A percentile compares a stretch with the other conserved stretches of the same genome.
phyloP scores from a whole-genome alignment of 2,113 vertebrate species.

The Odocoileus hemionus region DNA sequence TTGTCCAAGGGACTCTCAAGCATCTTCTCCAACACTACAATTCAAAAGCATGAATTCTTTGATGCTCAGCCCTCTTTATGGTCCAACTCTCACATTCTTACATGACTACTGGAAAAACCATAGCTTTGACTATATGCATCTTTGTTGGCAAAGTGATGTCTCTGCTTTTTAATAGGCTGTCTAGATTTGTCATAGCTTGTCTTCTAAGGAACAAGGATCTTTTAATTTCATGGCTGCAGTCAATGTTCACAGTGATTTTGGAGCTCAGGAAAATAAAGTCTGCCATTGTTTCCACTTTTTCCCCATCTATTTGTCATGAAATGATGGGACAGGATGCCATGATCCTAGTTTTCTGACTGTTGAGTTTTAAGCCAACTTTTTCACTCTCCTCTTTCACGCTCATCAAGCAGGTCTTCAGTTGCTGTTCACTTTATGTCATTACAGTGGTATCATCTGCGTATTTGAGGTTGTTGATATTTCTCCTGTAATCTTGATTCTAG shows the following conservation, averaged over 20 bases:
- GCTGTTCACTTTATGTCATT: not conserved
- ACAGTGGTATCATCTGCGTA: not conserved
- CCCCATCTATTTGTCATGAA: not conserved
- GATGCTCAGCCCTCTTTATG: not conserved
- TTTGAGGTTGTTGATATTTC: not conserved
- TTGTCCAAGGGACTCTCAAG: not conserved
- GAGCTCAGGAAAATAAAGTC: not conserved
- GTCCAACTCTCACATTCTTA: not conserved
- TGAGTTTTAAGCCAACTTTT: not conserved
- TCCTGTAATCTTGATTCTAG: not conserved
- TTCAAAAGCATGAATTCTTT: not conserved
- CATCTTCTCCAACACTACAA: not conserved
- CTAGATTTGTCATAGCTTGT: not conserved
- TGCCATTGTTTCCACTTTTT: not conserved
- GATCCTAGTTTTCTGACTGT: not conserved
- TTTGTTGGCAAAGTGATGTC: not conserved
- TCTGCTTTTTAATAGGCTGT: not conserved
- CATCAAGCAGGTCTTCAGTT: not conserved
- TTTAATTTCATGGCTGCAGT: not conserved
- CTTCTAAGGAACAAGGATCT: not conserved
- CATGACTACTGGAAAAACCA: not conserved
- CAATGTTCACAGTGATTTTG: not conserved
- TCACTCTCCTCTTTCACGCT: not conserved
- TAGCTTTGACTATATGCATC: not conserved
- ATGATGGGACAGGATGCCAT: not conserved